phyloP scores from a whole-genome alignment of 2,113 vertebrate species.

The Elachura formosa region DNA sequence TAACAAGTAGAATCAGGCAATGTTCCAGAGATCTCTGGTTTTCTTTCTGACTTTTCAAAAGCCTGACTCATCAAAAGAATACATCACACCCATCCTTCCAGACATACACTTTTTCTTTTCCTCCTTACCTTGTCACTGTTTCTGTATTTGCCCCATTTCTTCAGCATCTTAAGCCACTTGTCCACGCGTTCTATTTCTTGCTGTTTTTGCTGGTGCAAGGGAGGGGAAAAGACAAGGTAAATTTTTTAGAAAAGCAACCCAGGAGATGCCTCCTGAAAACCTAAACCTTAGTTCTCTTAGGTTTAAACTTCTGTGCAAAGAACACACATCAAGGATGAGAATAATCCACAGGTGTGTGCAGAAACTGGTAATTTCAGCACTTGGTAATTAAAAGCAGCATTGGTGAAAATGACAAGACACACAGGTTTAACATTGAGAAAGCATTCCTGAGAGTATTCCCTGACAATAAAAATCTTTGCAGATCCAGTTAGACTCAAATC shows the following conservation, averaged over 20 bases:
- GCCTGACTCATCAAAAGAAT: background rate
- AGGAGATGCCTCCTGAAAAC: background rate
- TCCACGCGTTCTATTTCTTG: slow-evolving; percentile 85
- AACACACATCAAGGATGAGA: background rate
- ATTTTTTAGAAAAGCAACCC: background rate
- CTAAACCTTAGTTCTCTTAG: background rate
- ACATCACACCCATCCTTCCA: rapidly evolving
- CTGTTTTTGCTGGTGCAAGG: slow-evolving; percentile 78
- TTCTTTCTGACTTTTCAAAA: background rate
- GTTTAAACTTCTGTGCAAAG: background rate
- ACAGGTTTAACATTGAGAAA: background rate
- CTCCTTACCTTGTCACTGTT: slow-evolving; percentile 84
- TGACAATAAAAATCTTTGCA: background rate
- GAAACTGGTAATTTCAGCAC: background rate
- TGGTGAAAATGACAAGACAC: background rate
- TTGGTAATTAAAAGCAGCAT: background rate
- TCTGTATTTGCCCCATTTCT: slow-evolving; percentile 88
- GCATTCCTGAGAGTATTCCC: background rate
- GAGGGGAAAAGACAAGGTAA: background rate
- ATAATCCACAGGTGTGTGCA: background rate
- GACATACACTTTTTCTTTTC: background rate
- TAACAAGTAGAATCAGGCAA: background rate
- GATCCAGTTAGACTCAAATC: background rate
- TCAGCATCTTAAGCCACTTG: slow-evolving; percentile 94
- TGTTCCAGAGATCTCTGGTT: background rate